Conservation (phyloP, 2,113 vertebrate genomes). For the Rhadina sibilatrix region DNA sequence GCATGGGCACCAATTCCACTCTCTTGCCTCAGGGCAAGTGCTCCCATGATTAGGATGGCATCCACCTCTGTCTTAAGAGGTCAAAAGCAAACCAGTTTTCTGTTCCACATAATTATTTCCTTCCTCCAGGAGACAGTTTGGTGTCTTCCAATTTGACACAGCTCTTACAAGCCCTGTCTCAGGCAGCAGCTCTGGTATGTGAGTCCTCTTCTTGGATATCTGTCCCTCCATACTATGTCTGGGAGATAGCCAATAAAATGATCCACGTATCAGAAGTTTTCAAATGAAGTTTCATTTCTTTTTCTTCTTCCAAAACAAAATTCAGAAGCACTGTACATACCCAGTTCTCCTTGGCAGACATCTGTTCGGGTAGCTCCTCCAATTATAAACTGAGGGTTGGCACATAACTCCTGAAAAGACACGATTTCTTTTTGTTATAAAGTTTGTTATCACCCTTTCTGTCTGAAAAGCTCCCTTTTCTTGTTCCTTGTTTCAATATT, state of each 20-base stretch:
- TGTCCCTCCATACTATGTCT: not conserved
- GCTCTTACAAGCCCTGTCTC: not conserved
- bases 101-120: not conserved
- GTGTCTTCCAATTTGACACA: not conserved
- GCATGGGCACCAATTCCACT: not conserved
- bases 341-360: slow-evolving; percentile 85
- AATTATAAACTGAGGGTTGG: slow-evolving; percentile 83
- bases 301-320: not conserved
- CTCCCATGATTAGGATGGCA: not conserved
- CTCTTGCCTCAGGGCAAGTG: not conserved
- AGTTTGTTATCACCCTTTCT: not conserved
- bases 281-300: not conserved
- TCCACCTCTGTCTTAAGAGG: not conserved
- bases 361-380: slow-evolving; percentile 87
- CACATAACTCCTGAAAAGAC: slow-evolving; percentile 82
- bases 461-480: not conserved
- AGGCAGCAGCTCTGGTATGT: not conserved
- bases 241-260: not conserved
- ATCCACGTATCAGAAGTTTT: not conserved
- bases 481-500: not conserved
- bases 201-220: not conserved
- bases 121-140: not conserved
- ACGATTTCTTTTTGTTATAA: not conserved
- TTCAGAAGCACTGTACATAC: slow-evolving; percentile 63
- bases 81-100: not conserved